Conservation (phyloP, 2,888 invertebrate genomes). For the Noctuana brunneofusca region DNA sequence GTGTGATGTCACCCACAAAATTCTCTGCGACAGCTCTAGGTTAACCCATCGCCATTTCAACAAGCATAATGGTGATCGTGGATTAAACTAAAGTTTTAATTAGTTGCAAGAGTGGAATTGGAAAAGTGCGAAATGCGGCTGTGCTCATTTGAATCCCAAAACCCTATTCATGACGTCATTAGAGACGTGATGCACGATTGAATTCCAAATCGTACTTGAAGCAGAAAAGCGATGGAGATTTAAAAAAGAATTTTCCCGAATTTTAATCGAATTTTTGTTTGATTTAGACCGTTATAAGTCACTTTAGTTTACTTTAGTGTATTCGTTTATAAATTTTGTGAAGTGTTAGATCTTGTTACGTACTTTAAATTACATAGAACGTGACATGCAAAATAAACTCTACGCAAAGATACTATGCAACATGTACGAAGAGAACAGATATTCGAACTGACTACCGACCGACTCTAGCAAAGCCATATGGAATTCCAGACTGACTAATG, state of each 20-base stretch:
- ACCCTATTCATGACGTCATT: conserved; percentile 15
- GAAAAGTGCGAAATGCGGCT: conserved; percentile 45
- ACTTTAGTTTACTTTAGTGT: too few species aligned
- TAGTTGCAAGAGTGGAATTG: conserved; percentile 77
- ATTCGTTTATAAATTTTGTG: too few species aligned
- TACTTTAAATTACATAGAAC: too few species aligned
- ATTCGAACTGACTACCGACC: not conserved
- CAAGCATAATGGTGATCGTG: conserved; percentile 77
- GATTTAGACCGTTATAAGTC: too few species aligned
- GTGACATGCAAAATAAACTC: too few species aligned
- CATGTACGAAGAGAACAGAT: not conserved
- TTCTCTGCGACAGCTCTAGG: not conserved
- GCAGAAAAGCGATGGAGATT: not conserved
- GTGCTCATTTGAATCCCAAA: conserved; percentile 30
- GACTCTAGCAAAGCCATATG: not conserved
- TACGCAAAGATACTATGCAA: not conserved
- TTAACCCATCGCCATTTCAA: conserved; percentile 53
- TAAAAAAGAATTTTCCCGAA: not conserved
- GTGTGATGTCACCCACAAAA: conserved; percentile 29
- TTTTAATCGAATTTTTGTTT: not conserved
- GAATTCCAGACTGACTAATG: conserved; percentile 1
- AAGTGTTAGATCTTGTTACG: too few species aligned
- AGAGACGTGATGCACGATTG: conserved; percentile 11
- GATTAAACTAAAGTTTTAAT: conserved; percentile 80
- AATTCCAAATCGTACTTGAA: conserved; percentile 1